Evolutionary conservation across 1,140 invertebrate species (phyloP).

Genomic region (Ladona fulva): DNA sequence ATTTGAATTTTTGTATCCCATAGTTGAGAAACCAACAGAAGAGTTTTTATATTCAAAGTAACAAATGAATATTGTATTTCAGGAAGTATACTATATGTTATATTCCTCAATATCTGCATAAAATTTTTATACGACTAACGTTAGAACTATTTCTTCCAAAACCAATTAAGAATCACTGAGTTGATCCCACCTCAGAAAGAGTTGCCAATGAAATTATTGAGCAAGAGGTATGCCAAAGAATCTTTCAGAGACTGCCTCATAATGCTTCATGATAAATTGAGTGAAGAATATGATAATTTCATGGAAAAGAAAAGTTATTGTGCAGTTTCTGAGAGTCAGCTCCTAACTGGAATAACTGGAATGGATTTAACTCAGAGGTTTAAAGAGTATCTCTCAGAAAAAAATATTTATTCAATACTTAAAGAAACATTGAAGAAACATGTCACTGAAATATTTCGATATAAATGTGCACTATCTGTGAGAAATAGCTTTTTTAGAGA

Average conservation of each 20-base stretch:
- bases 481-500: background rate
- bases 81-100: too few relatives aligned
- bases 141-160: too few relatives aligned
- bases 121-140: too few relatives aligned
- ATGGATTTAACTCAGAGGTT: background rate
- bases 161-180: background rate
- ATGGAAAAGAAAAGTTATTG: background rate
- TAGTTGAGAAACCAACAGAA: too few relatives aligned
- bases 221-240: background rate
- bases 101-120: too few relatives aligned
- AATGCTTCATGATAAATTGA: background rate
- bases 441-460: background rate
- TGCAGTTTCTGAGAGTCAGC: background rate
- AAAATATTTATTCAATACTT: background rate
- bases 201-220: background rate
- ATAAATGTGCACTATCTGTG: background rate
- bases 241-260: background rate
- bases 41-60: too few relatives aligned
- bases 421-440: background rate
- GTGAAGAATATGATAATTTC: background rate
- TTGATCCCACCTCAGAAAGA: background rate
- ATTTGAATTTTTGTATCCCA: too few relatives aligned
- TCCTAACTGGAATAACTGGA: background rate
- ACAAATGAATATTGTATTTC: too few relatives aligned
- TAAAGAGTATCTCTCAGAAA: background rate